These are phyloP conservation scores for Crotalus helleri DNA, from an alignment of 2,113 vertebrate genomes.

Conservation along the genomic window DNA sequence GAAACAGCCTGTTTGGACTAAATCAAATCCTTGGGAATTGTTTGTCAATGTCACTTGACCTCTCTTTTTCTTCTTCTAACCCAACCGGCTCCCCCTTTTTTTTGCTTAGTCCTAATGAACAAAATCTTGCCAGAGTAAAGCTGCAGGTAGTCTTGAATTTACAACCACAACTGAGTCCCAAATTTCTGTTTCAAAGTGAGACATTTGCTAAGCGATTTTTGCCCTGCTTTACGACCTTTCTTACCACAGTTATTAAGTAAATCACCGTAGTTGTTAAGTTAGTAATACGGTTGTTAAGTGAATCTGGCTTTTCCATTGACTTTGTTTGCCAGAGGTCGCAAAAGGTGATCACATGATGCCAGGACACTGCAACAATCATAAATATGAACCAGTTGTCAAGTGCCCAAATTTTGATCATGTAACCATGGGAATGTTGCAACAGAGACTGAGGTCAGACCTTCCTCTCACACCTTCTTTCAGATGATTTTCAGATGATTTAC, in stretches of 20 bases:
- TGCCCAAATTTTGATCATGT: background rate
- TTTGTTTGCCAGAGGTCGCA: background rate
- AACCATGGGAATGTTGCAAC: too few species aligned
- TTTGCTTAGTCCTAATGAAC: background rate
- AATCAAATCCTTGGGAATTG: background rate
- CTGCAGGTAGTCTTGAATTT: background rate
- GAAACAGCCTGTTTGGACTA: background rate
- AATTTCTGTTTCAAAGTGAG: background rate
- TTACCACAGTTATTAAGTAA: background rate
- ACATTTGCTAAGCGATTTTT: background rate
- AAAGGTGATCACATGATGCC: background rate
- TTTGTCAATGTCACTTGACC: background rate
- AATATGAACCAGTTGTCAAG: background rate
- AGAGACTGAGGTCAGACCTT: too few species aligned
- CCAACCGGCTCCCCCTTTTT: background rate
- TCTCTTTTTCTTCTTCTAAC: background rate
- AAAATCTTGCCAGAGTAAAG: background rate
- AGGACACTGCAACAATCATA: background rate
- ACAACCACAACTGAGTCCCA: background rate
- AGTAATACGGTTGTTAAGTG: background rate
- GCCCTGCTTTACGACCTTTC: background rate
- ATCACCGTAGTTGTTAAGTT: background rate
- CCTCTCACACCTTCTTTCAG: background rate
- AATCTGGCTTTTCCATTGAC: background rate
- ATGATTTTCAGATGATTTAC: background rate